Conservation (phyloP, 1,140 invertebrate genomes). For the Dysdera silvatica region DNA sequence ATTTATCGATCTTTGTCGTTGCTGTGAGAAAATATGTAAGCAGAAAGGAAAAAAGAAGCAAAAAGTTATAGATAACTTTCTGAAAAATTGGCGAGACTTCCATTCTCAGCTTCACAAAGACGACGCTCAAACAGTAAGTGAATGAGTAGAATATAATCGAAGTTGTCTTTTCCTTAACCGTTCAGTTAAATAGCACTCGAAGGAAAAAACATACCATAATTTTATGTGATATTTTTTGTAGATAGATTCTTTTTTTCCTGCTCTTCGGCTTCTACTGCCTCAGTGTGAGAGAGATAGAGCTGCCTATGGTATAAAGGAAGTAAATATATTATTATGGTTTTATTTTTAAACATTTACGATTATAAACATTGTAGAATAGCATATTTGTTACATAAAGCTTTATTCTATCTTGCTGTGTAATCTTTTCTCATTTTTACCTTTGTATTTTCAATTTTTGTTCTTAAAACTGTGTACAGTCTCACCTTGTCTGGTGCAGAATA, state of each 20-base stretch:
- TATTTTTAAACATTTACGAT: not conserved
- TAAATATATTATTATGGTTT: not conserved
- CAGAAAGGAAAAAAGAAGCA: constrained; percentile 46
- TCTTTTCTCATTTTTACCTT: not conserved
- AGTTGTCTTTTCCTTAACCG: constrained; percentile 22
- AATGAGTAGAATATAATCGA: constrained; percentile 24
- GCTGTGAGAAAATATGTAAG: constrained; percentile 51
- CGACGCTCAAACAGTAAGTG: constrained; percentile 37
- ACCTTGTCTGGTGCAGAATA: not conserved
- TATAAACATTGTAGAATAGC: not conserved
- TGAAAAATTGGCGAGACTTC: constrained; percentile 47
- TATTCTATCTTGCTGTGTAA: not conserved
- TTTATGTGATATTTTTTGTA: constrained; percentile 23
- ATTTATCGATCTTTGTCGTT: constrained; percentile 46
- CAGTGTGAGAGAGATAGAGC: constrained; percentile 56
- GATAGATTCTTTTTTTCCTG: constrained; percentile 56
- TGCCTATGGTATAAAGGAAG: constrained; percentile 58
- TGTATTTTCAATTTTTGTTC: not conserved
- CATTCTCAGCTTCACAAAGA: constrained; percentile 41
- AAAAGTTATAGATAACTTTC: constrained; percentile 49
- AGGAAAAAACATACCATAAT: constrained; percentile 27
- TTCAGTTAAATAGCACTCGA: constrained; percentile 19
- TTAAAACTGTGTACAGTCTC: not conserved
- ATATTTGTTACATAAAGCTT: not conserved
- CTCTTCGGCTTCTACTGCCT: constrained; percentile 63